These are phyloP conservation scores for Fukomys damarensis DNA, from an alignment of 2,113 vertebrate species.

Conservation along the genomic window DNA sequence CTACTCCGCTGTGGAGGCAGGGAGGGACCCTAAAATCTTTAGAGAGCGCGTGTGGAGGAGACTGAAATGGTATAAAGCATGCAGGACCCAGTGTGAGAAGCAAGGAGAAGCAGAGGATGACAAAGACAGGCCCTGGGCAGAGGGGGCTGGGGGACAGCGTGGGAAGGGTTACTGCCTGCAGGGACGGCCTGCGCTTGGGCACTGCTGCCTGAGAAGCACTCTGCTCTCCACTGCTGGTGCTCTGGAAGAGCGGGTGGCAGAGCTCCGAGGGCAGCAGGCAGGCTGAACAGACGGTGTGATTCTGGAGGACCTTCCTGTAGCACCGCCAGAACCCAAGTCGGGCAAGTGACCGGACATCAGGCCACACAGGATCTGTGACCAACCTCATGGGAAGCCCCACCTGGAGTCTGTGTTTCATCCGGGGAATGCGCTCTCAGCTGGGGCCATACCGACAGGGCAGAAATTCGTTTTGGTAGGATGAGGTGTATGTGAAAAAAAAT, in stretches of 20 bases:
- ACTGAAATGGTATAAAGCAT: not conserved
- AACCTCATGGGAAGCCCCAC: not conserved
- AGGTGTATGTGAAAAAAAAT: not conserved
- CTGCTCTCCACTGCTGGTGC: not conserved
- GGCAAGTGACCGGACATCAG: not conserved
- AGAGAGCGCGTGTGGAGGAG: not conserved
- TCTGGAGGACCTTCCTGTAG: not conserved
- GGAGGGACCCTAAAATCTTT: not conserved
- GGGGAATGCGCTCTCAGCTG: not conserved
- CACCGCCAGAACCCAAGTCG: not conserved
- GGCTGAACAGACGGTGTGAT: not conserved
- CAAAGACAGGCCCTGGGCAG: not conserved
- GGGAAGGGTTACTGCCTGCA: not conserved
- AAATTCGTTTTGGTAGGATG: not conserved
- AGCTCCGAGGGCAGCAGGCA: not conserved
- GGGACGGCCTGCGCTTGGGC: not conserved
- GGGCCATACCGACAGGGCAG: not conserved
- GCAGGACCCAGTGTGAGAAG: not conserved
- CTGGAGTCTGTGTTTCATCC: not conserved
- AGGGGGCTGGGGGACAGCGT: not conserved
- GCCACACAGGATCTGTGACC: not conserved
- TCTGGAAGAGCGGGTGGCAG: not conserved
- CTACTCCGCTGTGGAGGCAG: not conserved
- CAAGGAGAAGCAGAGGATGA: too few relatives aligned
- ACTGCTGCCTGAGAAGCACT: not conserved